Base-by-base conservation (phyloP, 2,888 invertebrate species). In the Dendrolimus houi region DNA sequence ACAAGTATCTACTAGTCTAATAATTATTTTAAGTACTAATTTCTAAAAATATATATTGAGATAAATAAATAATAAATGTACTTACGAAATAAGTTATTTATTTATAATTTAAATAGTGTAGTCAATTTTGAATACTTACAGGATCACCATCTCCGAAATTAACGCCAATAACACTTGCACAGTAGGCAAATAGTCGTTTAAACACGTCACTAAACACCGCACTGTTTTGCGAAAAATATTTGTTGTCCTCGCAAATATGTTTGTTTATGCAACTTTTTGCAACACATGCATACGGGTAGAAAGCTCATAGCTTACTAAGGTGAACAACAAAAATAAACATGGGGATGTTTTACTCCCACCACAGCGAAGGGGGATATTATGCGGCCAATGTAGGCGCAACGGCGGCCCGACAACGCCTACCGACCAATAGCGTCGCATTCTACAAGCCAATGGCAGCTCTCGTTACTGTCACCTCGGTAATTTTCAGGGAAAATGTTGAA, bases 261-360 rank as follows among this genome's bases (percentile, higher is more conserved):
- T 59, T 61, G 55, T 62, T 63, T 60, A 60, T 62, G 59, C 29
- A 29, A 29, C 29, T 29, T 29, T 29, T 29, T 58, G 57, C 63
- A 63, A 70, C 69, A 70, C 77, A 75, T 74, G 71, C 75, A 74
- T 66, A 71, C 83, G 64, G 79, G 64, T 66, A 67, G 77, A 79
- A 81, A 79, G 87, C 86, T 79, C 78, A 80, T 75, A 82, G 83
- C 83, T 72, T 76, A 90, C 90, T 90, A 86, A 84, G 75, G 81
- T 77, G 74, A 77, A 81, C 77, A 84, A 85, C 83, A 85, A 87
- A 87, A 87, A 88, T 87, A 88, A 87, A 87, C 87, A 87, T 69
- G 75, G 88, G 89, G 89, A 79, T 86, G 87, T 76, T 81, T 74
- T 67, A 64, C 71, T 83, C 87, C 86, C 81, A 76, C 81, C 57